Base-by-base conservation (phyloP, 2,888 invertebrate species). In the Drosophila paramelanica region DNA sequence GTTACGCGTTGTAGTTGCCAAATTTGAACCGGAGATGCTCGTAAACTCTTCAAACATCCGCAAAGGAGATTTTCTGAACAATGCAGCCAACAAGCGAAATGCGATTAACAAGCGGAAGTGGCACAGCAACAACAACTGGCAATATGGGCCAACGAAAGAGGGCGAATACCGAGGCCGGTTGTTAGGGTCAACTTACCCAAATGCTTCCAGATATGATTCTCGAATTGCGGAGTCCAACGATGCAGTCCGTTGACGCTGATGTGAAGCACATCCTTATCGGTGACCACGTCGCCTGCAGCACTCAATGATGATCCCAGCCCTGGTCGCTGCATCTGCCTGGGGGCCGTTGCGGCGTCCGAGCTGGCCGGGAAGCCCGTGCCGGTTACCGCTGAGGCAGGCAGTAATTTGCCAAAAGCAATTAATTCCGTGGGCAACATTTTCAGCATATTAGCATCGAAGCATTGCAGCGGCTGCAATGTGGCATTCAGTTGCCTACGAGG, bases 171-270 rank as follows among this genome's bases (percentile, higher is more conserved):
- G 10, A 25, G 13, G 8, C 10, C 0, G 27, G 27, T 33, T 33
- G 33, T 25, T 13, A n/a, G 13, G 14, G 17, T 49, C 25, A 46
- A 77, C 90, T 90, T 89, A 92, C 92, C 92, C 81, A 92, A 91
- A 88, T 92, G 90, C 80, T 92, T 92, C 92, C 92, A 92, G 73
- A 92, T 92, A 73, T 90, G 90, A 85, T 90, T 90, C 77, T 92
- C 92, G 61, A 92, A 91, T 73, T 91, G 90, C 56, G 92, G 81
- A 67, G 89, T 91, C 92, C 92, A 92, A 67, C 91, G 90, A 79
- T 92, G 91, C 76, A 92, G 80, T 36, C 92, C 92, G 79, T 92
- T 92, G 79, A 91, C 84, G 89, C 89, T 91, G 80, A 92, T 90
- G 74, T 88, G 89, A 51, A 92, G 81, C 60, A 91, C 73, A 83